Evolutionary conservation across 2,888 invertebrate species (phyloP).

Genomic region (Eupeodes latifasciatus): DNA sequence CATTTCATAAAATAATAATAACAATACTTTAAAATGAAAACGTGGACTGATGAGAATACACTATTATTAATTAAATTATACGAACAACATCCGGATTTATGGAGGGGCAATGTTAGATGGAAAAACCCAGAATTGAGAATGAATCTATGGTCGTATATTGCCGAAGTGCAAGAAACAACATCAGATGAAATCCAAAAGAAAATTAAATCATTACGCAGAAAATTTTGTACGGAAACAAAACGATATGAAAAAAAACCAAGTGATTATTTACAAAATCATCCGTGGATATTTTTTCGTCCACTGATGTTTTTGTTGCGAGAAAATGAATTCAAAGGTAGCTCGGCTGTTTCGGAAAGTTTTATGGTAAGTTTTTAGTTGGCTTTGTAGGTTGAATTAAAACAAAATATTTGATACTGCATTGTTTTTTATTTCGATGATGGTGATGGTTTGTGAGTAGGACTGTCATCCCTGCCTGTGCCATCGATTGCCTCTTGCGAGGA

Average conservation of each 20-base stretch:
- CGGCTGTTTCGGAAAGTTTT: background rate
- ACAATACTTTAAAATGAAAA: conserved; percentile 1
- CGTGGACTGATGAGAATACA: conserved; percentile 10
- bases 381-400: too few relatives aligned
- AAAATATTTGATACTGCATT: too few relatives aligned
- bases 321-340: background rate
- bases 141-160: conserved; percentile 12
- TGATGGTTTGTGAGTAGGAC: too few relatives aligned
- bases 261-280: conserved; percentile 6
- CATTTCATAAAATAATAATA: background rate
- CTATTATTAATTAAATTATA: conserved; percentile 15
- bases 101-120: background rate
- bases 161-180: conserved; percentile 8
- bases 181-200: conserved; percentile 6
- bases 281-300: conserved; percentile 17
- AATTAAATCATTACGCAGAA: background rate
- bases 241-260: background rate
- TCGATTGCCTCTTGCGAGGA: too few relatives aligned
- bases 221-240: background rate
- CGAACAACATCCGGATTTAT: conserved; percentile 18
- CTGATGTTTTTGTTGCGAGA: background rate
- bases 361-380: conserved; percentile 8
- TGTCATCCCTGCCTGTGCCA: too few relatives aligned
- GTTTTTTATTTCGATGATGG: too few relatives aligned
- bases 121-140: conserved; percentile 18